These are phyloP conservation scores for Patiria miniata DNA, from an alignment of 35 echinoderm and acorn worm genomes.

Conservation along the genomic window DNA sequence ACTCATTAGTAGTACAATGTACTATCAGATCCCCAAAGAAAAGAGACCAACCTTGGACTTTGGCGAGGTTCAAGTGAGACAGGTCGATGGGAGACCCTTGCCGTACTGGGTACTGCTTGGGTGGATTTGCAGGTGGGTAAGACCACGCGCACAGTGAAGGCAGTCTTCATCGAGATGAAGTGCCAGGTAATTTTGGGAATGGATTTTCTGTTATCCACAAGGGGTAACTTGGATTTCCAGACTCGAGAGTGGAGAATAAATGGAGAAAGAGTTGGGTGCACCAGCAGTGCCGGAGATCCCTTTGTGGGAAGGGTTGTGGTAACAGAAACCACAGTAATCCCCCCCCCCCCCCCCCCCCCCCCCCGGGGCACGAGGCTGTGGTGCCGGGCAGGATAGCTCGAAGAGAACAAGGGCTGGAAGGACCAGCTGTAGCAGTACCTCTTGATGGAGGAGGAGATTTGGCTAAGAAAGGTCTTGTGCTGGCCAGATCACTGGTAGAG, in stretches of 20 bases:
- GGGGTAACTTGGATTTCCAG: background rate
- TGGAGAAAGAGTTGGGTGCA: constrained; percentile 12
- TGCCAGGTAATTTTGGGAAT: background rate
- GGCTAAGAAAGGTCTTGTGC: too few species aligned
- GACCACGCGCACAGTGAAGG: background rate
- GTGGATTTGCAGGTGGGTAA: background rate
- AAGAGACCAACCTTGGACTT: background rate
- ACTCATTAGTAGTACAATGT: too few species aligned
- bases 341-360: too few species aligned
- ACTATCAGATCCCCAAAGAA: background rate
- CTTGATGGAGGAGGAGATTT: too few species aligned
- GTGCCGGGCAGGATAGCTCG: too few species aligned
- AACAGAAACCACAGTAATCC: too few species aligned
- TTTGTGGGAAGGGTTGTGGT: background rate
- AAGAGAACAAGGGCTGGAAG: too few species aligned
- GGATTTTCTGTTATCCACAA: background rate
- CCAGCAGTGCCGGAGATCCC: background rate
- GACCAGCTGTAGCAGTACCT: too few species aligned
- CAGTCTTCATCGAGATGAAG: background rate
- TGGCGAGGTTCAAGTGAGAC: background rate
- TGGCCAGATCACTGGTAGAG: too few species aligned
- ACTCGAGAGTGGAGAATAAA: background rate
- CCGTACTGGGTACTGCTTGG: background rate
- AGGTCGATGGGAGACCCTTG: background rate
- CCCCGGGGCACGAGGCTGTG: too few species aligned